A percentile compares a stretch with the other conserved stretches of the same genome.
Evolutionary conservation across 2,797 vertebrate genomes (phyloP).

Genomic region (Holocentrus rufus): DNA sequence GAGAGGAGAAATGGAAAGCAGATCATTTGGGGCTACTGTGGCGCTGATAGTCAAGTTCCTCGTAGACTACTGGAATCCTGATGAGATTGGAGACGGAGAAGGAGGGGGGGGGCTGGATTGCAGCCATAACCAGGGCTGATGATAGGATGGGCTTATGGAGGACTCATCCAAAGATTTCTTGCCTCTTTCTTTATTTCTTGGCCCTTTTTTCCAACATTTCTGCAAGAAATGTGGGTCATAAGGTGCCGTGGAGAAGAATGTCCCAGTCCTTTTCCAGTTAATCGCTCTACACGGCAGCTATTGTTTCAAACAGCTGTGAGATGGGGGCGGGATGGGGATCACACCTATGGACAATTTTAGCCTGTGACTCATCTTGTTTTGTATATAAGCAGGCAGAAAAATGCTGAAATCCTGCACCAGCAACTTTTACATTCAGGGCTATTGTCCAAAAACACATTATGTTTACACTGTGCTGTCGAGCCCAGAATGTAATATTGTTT

Average conservation of each 20-base stretch:
- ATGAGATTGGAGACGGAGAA: conserved; percentile 49
- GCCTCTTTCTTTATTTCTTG: conserved; percentile 20
- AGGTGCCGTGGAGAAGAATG: conserved; percentile 19
- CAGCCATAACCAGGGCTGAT: background rate
- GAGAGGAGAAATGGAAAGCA: conserved; percentile 42
- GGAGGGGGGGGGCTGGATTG: conserved; percentile 12
- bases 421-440: conserved; percentile 1
- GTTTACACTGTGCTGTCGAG: background rate
- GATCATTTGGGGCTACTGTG: conserved; percentile 39
- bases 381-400: background rate
- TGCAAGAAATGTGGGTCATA: conserved; percentile 4
- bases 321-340: conserved; percentile 3
- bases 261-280: conserved; percentile 20
- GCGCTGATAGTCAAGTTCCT: conserved; percentile 48
- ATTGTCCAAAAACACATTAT: conserved; percentile 6
- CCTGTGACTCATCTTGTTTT: background rate
- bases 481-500: background rate
- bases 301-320: conserved; percentile 29
- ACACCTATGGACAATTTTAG: conserved; percentile 5
- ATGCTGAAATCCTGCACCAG: background rate
- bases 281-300: conserved; percentile 10
- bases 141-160: conserved; percentile 1
- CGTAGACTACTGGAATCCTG: conserved; percentile 33
- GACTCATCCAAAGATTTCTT: background rate
- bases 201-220: conserved; percentile 9